Evolutionary conservation across 1,140 invertebrate species (phyloP).

Genomic region (Whitmania pigra): DNA sequence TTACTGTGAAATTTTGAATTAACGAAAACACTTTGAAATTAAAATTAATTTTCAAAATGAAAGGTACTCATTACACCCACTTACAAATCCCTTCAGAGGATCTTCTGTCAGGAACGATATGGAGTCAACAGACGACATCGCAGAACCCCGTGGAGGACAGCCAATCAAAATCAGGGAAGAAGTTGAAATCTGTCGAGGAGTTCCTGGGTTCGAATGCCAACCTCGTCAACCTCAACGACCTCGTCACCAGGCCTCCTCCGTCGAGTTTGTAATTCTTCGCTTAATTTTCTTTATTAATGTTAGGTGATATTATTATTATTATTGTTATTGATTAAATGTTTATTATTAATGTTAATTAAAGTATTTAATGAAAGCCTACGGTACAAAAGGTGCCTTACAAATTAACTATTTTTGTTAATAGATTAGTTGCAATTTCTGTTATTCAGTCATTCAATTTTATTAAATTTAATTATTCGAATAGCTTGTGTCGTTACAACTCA

Average conservation of each 20-base stretch:
- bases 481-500: no score
- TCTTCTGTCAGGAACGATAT: neutral
- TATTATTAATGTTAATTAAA: neutral
- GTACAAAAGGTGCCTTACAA: no score
- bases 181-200: conserved; percentile 35
- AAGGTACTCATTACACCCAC: no score
- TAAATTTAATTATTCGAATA: no score
- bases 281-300: neutral
- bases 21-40: no score
- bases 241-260: conserved; percentile 27
- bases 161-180: conserved; percentile 18
- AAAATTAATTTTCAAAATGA: no score
- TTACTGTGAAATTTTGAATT: no score
- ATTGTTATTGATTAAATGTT: neutral
- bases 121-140: neutral
- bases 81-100: neutral
- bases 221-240: conserved; percentile 37
- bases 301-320: neutral
- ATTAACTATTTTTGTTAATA: no score
- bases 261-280: neutral
- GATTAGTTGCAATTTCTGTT: no score
- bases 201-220: conserved; percentile 36
- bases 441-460: no score
- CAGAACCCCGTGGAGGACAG: neutral
- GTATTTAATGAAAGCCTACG: no score